Evolutionary conservation across 2,888 invertebrate genomes (phyloP), one percentile per base, ranked within the genome.

Genomic region (Embidobia sp.): DNA sequence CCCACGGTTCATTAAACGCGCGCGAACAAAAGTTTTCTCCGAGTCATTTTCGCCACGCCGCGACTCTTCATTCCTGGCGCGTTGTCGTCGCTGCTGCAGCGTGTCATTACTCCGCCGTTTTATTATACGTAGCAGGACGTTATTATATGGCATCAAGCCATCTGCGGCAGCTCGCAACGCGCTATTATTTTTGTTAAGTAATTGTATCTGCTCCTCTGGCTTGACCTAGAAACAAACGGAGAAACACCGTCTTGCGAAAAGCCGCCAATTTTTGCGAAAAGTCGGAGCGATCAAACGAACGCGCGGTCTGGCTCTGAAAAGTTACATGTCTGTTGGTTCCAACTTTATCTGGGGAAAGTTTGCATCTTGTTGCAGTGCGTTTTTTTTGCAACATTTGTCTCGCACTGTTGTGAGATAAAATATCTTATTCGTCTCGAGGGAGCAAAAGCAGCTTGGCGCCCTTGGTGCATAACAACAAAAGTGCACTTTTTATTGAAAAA

Each of bases 121-220:
- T 44, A 51, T 70, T 61, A 53, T 53, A 61, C 42, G 51, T 42
- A 61, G 51, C 70, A 15, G 49, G 42, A 27, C 49, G n/a, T 69
- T 59, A 61, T 70, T 70, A 70, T 61, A 70, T 51, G 44, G 70
- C 31, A 70, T 61, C 70, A 53, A 42, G 40, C 51, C 53, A 70
- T 61, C 42, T 37, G 46, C 70, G 27, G 51, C 51, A 44, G 40
- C 51, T n/a, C 31, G 31, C 44, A 49, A 37, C 49, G 40, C 35
- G 46, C 44, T 40, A 55, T 57, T 55, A 61, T 53, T 70, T 70
- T 59, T 31, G 51, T 69, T 69, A 59, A 69, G 51, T 69, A 69
- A 69, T 69, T 69, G 69, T 59, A 59, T 51, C 69, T 49, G n/a
- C 33, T 53, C 37, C 10, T 42, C 26, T 26, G 31, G 26, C 18